Percentiles rank a stretch among this genome's conserved stretches.
These are phyloP conservation scores for Teleogryllus occipitalis DNA, from an alignment of 1,140 invertebrate genomes.

Conservation along the genomic window DNA sequence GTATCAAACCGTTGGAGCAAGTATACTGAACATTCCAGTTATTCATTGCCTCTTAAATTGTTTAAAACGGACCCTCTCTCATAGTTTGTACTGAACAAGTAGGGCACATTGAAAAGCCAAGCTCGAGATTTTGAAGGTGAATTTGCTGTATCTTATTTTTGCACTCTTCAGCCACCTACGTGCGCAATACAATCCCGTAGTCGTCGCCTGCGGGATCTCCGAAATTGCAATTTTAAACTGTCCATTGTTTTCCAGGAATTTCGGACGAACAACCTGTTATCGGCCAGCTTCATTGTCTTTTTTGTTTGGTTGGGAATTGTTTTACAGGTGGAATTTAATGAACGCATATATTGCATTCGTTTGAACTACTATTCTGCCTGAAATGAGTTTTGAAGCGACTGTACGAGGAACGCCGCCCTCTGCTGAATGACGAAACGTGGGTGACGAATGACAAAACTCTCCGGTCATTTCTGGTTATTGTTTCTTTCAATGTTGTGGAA, in stretches of 20 bases:
- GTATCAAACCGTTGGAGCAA: no score
- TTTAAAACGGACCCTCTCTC: no score
- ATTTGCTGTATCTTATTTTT: not conserved
- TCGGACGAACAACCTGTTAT: not conserved
- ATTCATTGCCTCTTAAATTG: no score
- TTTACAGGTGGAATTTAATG: not conserved
- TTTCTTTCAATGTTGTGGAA: no score
- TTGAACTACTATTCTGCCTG: not conserved
- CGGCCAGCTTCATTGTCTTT: not conserved
- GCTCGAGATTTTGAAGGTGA: not conserved
- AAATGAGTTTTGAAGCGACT: no score
- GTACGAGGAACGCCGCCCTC: no score
- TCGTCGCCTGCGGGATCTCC: not conserved
- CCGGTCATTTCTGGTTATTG: no score
- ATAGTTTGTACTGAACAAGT: no score
- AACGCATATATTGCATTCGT: not conserved
- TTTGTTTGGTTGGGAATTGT: not conserved
- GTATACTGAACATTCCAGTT: no score
- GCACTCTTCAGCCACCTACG: not conserved
- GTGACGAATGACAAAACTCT: no score
- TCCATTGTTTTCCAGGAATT: not conserved
- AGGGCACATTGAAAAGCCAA: not conserved
- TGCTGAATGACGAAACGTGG: no score
- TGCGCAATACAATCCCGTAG: not conserved
- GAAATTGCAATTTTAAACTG: not conserved